These are phyloP conservation scores for Formica aserva DNA, from an alignment of 2,888 invertebrate genomes.

Conservation along the genomic window DNA sequence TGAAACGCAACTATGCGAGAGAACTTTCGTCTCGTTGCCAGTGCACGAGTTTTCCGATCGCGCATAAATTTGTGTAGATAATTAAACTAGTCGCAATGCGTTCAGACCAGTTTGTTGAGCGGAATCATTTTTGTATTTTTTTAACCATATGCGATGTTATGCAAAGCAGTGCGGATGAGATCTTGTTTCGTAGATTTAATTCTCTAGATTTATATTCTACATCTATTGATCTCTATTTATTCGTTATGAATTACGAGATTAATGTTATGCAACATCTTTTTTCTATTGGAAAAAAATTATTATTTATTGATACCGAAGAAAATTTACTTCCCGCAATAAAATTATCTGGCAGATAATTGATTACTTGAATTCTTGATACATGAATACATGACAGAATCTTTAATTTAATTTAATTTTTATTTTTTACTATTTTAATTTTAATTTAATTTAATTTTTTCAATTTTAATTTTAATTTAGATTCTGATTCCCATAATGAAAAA, in stretches of 20 bases:
- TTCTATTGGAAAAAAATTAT: neutral
- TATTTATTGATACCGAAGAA: neutral
- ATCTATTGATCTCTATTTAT: neutral
- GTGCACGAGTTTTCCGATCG: neutral
- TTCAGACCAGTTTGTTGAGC: neutral
- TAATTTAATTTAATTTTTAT: neutral
- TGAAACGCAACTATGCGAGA: neutral
- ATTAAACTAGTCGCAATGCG: neutral
- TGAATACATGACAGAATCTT: neutral
- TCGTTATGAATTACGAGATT: neutral
- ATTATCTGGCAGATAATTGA: neutral
- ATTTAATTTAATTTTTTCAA: neutral
- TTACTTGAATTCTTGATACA: neutral
- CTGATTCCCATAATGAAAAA: neutral
- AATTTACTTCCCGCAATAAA: neutral
- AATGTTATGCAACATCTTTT: neutral
- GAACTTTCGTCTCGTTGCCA: neutral
- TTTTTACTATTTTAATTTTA: neutral
- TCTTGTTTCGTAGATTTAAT: neutral
- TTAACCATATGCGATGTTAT: neutral
- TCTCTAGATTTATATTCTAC: neutral
- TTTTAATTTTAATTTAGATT: neutral
- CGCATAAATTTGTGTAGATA: constrained; percentile 29
- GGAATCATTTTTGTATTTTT: neutral
- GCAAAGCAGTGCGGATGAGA: neutral